Conservation (phyloP, 2,797 vertebrate genomes). For the Setipinna tenuifilis region DNA sequence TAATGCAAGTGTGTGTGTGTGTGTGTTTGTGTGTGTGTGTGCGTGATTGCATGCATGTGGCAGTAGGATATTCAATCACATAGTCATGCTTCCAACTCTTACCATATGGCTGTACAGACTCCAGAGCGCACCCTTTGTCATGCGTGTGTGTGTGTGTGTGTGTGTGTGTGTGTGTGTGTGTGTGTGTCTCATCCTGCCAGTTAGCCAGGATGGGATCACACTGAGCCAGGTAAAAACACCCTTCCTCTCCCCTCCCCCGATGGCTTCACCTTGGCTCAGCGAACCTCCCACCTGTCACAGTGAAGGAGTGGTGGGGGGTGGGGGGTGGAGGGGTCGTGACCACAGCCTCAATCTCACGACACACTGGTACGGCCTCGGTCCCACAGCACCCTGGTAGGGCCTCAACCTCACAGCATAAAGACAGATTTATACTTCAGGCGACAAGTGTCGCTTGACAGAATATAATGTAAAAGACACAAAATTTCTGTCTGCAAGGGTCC, state of each 20-base stretch:
- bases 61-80: conserved; percentile 4
- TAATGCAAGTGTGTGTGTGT: conserved; percentile 21
- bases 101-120: not conserved
- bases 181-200: conserved; percentile 58
- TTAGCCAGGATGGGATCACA: conserved; percentile 68
- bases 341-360: not conserved
- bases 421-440: too few relatives aligned
- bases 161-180: too few relatives aligned
- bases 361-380: not conserved
- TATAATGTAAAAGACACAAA: too few relatives aligned
- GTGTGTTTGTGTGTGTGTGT: not conserved
- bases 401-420: not conserved
- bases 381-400: not conserved
- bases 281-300: not conserved
- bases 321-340: not conserved
- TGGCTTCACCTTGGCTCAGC: not conserved
- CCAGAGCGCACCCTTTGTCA: not conserved
- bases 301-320: not conserved
- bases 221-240: conserved; percentile 64
- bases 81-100: not conserved
- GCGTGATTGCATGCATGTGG: not conserved
- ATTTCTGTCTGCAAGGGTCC: too few relatives aligned
- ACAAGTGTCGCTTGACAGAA: too few relatives aligned
- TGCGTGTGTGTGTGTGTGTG: too few relatives aligned
- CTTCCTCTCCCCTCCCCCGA: not conserved